phyloP scores from a whole-genome alignment of 2,113 vertebrate species.

The Ptilonorhynchus violaceus region DNA sequence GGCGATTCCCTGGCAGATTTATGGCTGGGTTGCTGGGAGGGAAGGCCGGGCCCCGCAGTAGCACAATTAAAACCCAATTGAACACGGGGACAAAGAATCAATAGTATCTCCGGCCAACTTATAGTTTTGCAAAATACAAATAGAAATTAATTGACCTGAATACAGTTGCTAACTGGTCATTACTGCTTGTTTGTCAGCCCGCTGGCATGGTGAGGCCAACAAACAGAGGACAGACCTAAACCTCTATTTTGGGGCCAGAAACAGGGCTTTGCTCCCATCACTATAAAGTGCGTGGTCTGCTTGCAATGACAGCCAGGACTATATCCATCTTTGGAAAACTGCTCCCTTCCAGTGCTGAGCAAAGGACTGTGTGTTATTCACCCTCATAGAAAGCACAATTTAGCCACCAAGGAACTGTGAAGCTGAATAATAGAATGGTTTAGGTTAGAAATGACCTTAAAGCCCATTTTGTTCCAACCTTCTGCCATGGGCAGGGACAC shows the following conservation, averaged over 20 bases:
- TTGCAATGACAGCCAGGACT: neutral
- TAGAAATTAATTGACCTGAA: conserved; percentile 76
- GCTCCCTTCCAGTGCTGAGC: neutral
- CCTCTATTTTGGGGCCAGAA: neutral
- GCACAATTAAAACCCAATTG: conserved; percentile 77
- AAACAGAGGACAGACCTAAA: neutral
- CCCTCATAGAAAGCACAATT: neutral
- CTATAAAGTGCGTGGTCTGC: neutral
- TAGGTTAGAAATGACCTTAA: neutral
- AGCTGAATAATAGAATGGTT: neutral
- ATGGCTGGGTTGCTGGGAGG: conserved; percentile 55
- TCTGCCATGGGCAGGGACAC: neutral
- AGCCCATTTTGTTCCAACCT: rapidly evolving
- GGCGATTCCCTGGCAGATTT: conserved; percentile 70
- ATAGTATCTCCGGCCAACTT: conserved; percentile 70
- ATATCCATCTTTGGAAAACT: neutral
- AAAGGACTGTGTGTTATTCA: neutral
- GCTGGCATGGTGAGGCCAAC: neutral
- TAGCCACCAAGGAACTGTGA: neutral
- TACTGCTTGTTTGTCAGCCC: neutral
- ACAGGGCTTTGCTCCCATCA: neutral
- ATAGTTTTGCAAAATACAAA: conserved; percentile 70
- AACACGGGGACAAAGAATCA: conserved; percentile 70
- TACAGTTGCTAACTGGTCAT: conserved; percentile 53
- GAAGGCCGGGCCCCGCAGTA: conserved; percentile 56